Conservation (phyloP, 37 sponge, comb jelly and placozoan genomes). For the Haliclona indistincta region DNA sequence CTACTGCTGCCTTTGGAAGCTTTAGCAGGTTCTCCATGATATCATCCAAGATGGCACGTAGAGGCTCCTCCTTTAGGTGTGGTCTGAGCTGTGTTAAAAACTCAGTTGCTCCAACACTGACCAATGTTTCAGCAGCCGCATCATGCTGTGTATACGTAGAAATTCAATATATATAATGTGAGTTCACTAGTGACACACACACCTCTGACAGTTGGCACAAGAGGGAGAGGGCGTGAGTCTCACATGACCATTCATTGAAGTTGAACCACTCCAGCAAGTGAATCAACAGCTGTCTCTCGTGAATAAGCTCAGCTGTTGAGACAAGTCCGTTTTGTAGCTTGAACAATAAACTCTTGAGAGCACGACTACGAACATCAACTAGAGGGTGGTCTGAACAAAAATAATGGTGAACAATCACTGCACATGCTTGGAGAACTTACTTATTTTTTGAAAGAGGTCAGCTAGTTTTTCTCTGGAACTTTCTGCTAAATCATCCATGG, state of each 20-base stretch:
- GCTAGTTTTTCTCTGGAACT: background rate
- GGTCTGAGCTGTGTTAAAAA: slow-evolving; percentile 72
- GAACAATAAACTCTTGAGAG: slow-evolving; percentile 53
- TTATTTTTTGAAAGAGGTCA: slow-evolving; percentile 3
- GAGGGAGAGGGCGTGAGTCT: slow-evolving; percentile 47
- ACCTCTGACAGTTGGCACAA: slow-evolving; percentile 46
- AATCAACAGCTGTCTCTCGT: slow-evolving; percentile 53
- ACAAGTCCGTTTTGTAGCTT: slow-evolving; percentile 55
- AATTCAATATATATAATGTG: background rate
- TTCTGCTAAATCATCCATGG: background rate
- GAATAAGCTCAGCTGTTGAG: slow-evolving; percentile 22
- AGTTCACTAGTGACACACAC: too few relatives aligned
- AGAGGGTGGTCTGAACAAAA: slow-evolving; percentile 58
- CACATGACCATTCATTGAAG: slow-evolving; percentile 50
- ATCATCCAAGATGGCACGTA: slow-evolving; percentile 64
- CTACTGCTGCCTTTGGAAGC: slow-evolving; percentile 3
- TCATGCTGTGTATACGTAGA: slow-evolving; percentile 46
- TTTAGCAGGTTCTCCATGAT: slow-evolving; percentile 58
- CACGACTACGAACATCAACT: slow-evolving; percentile 51
- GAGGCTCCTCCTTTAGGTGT: slow-evolving; percentile 44
- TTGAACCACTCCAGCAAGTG: slow-evolving; percentile 83
- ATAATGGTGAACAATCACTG: background rate
- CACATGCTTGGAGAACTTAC: background rate
- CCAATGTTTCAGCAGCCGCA: slow-evolving; percentile 36
- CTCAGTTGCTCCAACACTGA: slow-evolving; percentile 70